These are phyloP conservation scores for Emydura subglobosa DNA, from an alignment of 2,113 vertebrate genomes.

Conservation along the genomic window DNA sequence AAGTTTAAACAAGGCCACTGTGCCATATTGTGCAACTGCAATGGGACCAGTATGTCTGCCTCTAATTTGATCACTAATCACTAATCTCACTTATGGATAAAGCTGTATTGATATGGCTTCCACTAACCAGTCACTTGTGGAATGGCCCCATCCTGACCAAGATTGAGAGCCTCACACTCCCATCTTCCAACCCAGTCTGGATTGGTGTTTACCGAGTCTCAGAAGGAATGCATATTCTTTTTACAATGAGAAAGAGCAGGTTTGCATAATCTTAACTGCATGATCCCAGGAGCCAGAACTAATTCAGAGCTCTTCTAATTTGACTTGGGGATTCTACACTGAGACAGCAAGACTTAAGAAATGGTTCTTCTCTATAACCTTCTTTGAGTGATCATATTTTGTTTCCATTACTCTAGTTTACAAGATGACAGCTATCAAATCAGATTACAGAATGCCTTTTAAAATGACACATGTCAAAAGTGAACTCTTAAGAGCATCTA, in stretches of 20 bases:
- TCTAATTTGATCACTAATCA: background rate
- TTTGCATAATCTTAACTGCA: constrained; percentile 50
- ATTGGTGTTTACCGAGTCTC: background rate
- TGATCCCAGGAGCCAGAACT: constrained; percentile 46
- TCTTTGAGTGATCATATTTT: constrained; percentile 58
- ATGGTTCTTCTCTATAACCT: constrained; percentile 55
- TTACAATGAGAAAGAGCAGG: background rate
- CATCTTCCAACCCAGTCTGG: background rate
- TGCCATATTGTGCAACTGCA: background rate
- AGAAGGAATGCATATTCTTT: background rate
- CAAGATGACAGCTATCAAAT: constrained; percentile 77
- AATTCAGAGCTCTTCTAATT: constrained; percentile 55
- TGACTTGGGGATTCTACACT: constrained; percentile 12
- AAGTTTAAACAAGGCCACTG: background rate
- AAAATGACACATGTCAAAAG: constrained; percentile 59
- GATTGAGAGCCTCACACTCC: background rate
- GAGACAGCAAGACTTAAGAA: constrained; percentile 26
- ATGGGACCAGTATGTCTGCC: background rate
- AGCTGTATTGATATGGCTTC: fast-evolving
- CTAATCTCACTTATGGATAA: background rate
- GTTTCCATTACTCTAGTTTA: constrained; percentile 53
- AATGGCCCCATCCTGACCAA: background rate
- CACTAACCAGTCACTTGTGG: too few relatives aligned
- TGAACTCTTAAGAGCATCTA: constrained; percentile 13
- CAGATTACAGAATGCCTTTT: constrained; percentile 68